phyloP scores from a whole-genome alignment of 2,888 invertebrate genomes.

The Hyalella azteca region DNA sequence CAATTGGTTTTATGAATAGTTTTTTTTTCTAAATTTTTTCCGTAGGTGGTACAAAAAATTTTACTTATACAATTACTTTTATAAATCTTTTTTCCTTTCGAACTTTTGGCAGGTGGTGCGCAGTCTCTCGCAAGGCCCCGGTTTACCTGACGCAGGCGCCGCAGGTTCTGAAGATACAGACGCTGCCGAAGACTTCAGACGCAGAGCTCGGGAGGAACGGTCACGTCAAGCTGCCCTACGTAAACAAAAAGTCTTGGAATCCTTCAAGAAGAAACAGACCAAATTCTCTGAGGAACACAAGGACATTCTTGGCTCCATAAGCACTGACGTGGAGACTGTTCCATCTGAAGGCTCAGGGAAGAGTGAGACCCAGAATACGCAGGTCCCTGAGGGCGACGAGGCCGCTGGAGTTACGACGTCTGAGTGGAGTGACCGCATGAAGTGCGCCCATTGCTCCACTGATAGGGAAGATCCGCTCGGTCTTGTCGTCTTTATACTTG shows the following conservation, averaged over 20 bases:
- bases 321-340: not conserved
- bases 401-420: not conserved
- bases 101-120: not conserved
- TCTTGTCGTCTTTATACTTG: not conserved
- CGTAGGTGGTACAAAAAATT: no score
- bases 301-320: conserved; percentile 7
- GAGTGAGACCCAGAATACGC: not conserved
- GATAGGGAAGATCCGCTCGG: not conserved
- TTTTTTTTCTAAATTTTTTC: no score
- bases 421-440: not conserved
- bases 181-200: not conserved
- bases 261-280: conserved; percentile 18
- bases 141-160: not conserved
- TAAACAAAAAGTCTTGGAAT: conserved; percentile 4
- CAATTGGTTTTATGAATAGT: no score
- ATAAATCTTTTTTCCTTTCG: no score
- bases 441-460: not conserved
- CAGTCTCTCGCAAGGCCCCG: not conserved
- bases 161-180: not conserved
- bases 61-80: no score
- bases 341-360: not conserved
- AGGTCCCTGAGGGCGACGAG: not conserved
- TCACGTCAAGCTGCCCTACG: not conserved
- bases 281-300: conserved; percentile 23
- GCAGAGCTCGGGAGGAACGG: not conserved